phyloP scores from a whole-genome alignment of 35 echinoderm and acorn worm species.

The Hemicentrotus pulcherrimus region DNA sequence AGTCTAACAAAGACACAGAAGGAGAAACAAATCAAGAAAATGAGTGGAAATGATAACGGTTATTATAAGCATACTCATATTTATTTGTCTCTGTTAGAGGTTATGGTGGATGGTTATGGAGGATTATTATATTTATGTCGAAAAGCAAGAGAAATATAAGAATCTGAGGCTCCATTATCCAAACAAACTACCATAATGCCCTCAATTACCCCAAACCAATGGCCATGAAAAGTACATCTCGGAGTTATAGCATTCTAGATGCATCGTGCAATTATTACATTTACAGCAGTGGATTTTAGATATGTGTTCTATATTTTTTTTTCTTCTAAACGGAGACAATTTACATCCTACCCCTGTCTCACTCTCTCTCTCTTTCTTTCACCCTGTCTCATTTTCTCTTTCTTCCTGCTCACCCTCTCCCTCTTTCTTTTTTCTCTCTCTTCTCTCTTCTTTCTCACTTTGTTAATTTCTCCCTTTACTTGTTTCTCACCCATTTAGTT shows the following conservation, averaged over 20 bases:
- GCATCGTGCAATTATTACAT: slow-evolving; percentile 5
- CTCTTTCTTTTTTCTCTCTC: not conserved
- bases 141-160: not conserved
- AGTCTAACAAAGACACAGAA: not conserved
- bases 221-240: not conserved
- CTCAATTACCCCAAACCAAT: not conserved
- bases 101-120: not conserved
- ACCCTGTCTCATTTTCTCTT: not conserved
- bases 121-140: not conserved
- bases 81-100: not conserved
- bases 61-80: not conserved
- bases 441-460: not conserved
- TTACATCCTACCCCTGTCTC: not conserved
- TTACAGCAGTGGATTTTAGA: not conserved
- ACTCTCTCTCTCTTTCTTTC: not conserved
- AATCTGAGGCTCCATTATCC: not conserved
- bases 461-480: not conserved
- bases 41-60: not conserved
- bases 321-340: not conserved
- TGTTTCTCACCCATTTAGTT: not conserved
- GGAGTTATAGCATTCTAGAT: not conserved
- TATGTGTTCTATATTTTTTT: not conserved
- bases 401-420: not conserved
- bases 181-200: not conserved
- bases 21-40: not conserved